These are phyloP conservation scores for Tauraco erythrolophus DNA, from an alignment of 2,113 vertebrate species.

Conservation along the genomic window DNA sequence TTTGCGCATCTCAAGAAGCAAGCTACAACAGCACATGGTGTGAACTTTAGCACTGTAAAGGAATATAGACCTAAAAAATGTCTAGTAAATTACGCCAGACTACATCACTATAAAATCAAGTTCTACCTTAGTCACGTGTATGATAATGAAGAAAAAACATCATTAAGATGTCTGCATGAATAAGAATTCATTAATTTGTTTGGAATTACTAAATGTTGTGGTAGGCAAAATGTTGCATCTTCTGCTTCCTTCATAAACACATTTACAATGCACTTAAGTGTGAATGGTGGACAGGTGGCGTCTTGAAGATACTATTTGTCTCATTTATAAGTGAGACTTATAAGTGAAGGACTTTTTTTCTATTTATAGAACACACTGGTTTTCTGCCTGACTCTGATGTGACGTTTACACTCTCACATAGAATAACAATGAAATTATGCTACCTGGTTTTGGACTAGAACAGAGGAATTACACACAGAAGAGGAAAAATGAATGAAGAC, in stretches of 20 bases:
- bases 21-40: not conserved
- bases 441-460: not conserved
- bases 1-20: not conserved
- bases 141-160: not conserved
- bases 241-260: not conserved
- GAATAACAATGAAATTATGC: not conserved
- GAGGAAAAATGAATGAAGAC: not conserved
- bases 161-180: not conserved
- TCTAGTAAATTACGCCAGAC: not conserved
- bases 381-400: not conserved
- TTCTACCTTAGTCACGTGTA: not conserved
- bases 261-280: not conserved
- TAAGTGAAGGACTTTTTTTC: not conserved
- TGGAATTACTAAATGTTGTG: not conserved
- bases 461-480: not conserved
- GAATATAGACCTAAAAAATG: rapidly evolving
- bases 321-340: not conserved
- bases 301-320: not conserved
- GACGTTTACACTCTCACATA: not conserved
- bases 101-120: not conserved
- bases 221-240: not conserved
- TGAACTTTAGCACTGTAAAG: not conserved
- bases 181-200: not conserved
- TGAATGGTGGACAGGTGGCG: not conserved
- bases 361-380: not conserved